Evolutionary conservation across 2,797 vertebrate genomes (phyloP).

Genomic region (Xerus rutilus): DNA sequence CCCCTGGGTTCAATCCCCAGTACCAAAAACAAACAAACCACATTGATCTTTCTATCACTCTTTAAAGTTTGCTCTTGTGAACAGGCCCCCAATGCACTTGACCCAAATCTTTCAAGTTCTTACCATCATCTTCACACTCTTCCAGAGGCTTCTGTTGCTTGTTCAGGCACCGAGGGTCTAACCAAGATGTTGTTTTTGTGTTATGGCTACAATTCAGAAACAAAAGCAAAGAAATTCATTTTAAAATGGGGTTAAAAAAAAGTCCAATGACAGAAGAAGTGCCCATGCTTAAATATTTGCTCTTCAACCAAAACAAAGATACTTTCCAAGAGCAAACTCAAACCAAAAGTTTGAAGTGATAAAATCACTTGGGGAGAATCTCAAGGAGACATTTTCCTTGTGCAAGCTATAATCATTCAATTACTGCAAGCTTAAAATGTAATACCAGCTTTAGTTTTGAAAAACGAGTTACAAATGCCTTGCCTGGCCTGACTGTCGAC

Average conservation of each 20-base stretch:
- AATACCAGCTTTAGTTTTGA: slow-evolving; percentile 18
- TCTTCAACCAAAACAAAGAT: not conserved
- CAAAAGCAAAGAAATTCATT: slow-evolving; percentile 80
- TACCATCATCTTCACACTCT: slow-evolving; percentile 99
- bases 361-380: not conserved
- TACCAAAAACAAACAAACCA: not conserved
- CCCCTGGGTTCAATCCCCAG: no score
- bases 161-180: slow-evolving; percentile 99
- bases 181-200: slow-evolving; percentile 99
- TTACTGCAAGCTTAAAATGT: not conserved
- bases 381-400: not conserved
- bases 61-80: not conserved
- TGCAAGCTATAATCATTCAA: not conserved
- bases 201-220: slow-evolving; percentile 94
- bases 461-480: slow-evolving; percentile 31
- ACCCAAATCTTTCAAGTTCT: slow-evolving; percentile 68
- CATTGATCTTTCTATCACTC: not conserved
- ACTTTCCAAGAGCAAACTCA: not conserved
- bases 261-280: slow-evolving; percentile 57
- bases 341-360: not conserved
- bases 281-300: not conserved
- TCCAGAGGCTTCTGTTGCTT: slow-evolving; percentile 99
- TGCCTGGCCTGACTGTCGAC: not conserved
- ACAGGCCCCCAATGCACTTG: not conserved
- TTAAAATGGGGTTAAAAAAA: not conserved